Evolutionary conservation across 2,888 invertebrate species (phyloP), one percentile per base, ranked within the genome.

Genomic region (Reticulitermes lucifugus): DNA sequence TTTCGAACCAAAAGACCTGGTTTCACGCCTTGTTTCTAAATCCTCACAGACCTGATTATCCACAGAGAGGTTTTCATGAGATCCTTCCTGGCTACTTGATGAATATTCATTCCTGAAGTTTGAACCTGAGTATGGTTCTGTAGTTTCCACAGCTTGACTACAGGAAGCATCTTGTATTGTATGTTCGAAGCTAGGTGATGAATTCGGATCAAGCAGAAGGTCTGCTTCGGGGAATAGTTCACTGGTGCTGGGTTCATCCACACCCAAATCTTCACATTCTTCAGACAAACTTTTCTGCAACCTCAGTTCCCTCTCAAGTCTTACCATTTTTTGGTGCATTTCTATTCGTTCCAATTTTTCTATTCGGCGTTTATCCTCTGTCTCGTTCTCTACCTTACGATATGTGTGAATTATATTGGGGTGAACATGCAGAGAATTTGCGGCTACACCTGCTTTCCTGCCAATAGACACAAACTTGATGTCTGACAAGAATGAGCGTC

Each of bases 211-310:
- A 88, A 96, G 95, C 81, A 95, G 90, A 82, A 95, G 90, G 89
- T 96, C 96, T 0, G 95, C 95, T 89, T 96, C 96, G 0, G 96
- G 96, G 89, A 96, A 96, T 87, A 96, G 90, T 89, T 96, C 96
- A 86, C 95, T 95, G 0, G 96, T 95, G n/a, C 95, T 95, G 0
- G 96, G 96, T 77, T 96, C 95, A 88, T 95, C 96, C 82, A 96
- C 96, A 7, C 96, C 96, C 21, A 96, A 91, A 89, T 96, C 96
- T 88, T 95, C 95, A 89, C 96, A 96, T 90, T 96, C 96, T 89
- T 96, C 96, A 0, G 95, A 95, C 22, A 96, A 90, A 21, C 95
- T 95, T 90, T 95, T 96, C 91, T 95, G 94, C 10, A 93, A 90
- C 83, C 92, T 91, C 71, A 85, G 77, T 75, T 86, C 86, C 51